These are phyloP conservation scores for Myanophis thanlyinensis DNA, from an alignment of 2,113 vertebrate genomes.

Conservation along the genomic window DNA sequence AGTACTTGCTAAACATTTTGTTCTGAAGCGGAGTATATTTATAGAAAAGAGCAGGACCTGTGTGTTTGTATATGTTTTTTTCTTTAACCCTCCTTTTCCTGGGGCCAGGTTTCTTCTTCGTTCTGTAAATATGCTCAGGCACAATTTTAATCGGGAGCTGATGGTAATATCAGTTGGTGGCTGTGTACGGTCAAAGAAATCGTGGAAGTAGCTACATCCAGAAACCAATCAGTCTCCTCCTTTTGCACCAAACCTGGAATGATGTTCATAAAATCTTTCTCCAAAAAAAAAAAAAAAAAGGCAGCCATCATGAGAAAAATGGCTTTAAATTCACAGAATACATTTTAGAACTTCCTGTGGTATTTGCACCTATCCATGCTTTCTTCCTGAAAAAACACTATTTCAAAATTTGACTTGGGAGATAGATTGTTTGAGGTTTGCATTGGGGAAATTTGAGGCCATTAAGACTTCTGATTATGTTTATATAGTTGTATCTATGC, in stretches of 20 bases:
- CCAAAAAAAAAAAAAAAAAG: neutral
- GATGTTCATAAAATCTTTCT: neutral
- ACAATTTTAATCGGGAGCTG: neutral
- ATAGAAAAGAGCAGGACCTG: conserved; percentile 2
- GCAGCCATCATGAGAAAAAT: neutral
- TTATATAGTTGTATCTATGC: neutral
- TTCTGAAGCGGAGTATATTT: conserved; percentile 16
- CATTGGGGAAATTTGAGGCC: neutral
- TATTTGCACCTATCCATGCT: neutral
- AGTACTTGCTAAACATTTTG: conserved; percentile 6
- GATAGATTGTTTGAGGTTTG: neutral
- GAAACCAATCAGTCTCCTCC: neutral
- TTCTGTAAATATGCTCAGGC: neutral
- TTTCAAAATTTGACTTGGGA: neutral
- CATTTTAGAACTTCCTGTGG: neutral
- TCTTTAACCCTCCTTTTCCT: neutral
- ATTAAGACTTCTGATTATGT: neutral
- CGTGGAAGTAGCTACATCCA: neutral
- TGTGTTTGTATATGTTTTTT: neutral
- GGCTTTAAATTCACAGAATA: neutral
- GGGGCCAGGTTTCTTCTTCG: neutral
- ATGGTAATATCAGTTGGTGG: neutral
- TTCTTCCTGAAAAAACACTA: neutral
- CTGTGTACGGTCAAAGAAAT: neutral
- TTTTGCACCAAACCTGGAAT: neutral